A percentile compares a stretch with the other conserved stretches of the same genome.
These are phyloP conservation scores for Rhegmatorhina hoffmannsi DNA, from an alignment of 2,113 vertebrate species.

Conservation along the genomic window DNA sequence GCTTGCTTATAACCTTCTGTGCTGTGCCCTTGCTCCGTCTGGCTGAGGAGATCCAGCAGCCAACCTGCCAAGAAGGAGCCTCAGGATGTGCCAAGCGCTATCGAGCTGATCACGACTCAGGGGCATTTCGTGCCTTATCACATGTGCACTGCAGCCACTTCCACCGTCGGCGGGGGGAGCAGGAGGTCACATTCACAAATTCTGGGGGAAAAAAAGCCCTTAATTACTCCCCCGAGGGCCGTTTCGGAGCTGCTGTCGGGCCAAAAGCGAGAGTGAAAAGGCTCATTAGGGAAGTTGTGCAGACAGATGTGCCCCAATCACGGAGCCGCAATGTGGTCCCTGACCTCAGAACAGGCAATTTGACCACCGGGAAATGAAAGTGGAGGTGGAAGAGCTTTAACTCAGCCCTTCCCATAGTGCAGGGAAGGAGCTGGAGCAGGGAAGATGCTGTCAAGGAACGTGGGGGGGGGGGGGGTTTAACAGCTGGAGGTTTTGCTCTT, in stretches of 20 bases:
- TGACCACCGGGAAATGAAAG: neutral
- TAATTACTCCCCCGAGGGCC: slow-evolving; percentile 27
- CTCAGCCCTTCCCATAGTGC: neutral
- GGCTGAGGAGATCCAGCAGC: neutral
- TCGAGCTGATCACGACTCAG: neutral
- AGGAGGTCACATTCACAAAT: neutral
- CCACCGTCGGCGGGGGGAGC: neutral
- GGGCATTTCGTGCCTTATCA: neutral
- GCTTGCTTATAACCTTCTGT: neutral
- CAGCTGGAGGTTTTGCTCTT: neutral
- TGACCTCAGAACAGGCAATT: neutral
- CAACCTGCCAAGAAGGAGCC: neutral
- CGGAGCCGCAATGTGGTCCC: neutral
- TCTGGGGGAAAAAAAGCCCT: neutral
- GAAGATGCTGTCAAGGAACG: neutral
- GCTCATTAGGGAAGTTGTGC: neutral
- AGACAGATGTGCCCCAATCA: neutral
- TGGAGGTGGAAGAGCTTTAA: neutral
- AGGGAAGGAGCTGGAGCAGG: neutral
- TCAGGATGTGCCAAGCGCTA: neutral
- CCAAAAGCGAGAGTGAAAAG: neutral
- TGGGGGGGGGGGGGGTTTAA: too few species aligned
- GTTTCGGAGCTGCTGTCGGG: neutral
- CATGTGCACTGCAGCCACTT: neutral
- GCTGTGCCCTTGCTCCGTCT: neutral